Conservation (phyloP, 2,888 invertebrate species). For the Rotaria magnacalcarata region DNA sequence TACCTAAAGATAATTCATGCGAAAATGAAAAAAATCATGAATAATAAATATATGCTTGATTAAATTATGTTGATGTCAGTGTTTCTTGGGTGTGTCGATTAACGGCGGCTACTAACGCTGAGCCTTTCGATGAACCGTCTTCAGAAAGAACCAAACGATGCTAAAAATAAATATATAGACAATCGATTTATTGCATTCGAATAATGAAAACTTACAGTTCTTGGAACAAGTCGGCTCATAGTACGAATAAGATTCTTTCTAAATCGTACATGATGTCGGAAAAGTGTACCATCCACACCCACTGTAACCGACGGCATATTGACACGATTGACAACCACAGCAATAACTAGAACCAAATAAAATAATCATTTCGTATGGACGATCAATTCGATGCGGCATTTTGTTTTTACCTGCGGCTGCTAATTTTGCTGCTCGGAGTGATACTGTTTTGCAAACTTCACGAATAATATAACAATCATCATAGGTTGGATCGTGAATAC, state of each 20-base stretch:
- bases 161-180: not conserved
- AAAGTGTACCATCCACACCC: constrained; percentile 44
- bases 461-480: constrained; percentile 86
- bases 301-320: constrained; percentile 39
- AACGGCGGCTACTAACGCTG: constrained; percentile 45
- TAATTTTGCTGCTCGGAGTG: constrained; percentile 83
- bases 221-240: not conserved
- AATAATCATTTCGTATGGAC: too few species aligned
- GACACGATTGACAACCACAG: constrained; percentile 43
- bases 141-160: constrained; percentile 38
- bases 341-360: constrained; percentile 14
- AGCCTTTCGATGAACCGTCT: constrained; percentile 44
- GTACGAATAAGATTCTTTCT: constrained; percentile 26
- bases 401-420: constrained; percentile 71
- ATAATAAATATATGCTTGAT: not conserved
- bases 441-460: constrained; percentile 83
- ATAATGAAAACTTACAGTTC: not conserved
- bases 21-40: too few species aligned
- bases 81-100: not conserved
- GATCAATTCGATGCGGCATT: too few species aligned
- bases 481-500: constrained; percentile 66
- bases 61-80: not conserved
- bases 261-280: constrained; percentile 41
- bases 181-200: not conserved
- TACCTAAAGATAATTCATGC: too few species aligned